phyloP scores from a whole-genome alignment of 2,113 vertebrate genomes.

The Cyrtonyx montezumae region DNA sequence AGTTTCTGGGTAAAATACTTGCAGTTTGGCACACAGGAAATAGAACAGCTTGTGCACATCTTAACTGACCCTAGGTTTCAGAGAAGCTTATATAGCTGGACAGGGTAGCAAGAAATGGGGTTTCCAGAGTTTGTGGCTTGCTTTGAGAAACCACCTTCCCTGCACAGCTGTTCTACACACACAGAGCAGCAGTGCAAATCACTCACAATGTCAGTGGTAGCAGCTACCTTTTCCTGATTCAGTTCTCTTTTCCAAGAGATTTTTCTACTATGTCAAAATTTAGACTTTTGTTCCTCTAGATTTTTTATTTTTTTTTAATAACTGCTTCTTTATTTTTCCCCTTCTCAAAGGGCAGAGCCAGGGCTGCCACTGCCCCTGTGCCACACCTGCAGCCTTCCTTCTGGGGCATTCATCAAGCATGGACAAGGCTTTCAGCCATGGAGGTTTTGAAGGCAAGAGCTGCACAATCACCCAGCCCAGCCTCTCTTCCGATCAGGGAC shows the following conservation, averaged over 20 bases:
- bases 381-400: neutral
- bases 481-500: neutral
- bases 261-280: neutral
- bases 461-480: neutral
- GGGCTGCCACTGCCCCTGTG: neutral
- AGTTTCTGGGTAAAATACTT: neutral
- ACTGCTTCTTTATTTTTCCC: neutral
- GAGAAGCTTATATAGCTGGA: neutral
- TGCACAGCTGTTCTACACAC: accelerated
- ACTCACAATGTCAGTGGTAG: accelerated
- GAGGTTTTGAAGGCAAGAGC: neutral
- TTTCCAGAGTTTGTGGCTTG: neutral
- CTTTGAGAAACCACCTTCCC: neutral
- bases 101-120: neutral
- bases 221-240: neutral
- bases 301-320: neutral
- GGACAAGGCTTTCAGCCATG: accelerated
- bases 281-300: neutral
- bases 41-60: neutral
- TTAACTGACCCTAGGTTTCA: neutral
- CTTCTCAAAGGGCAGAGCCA: neutral
- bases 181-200: accelerated
- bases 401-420: neutral
- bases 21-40: neutral
- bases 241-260: neutral